Percentiles rank a stretch among this genome's conserved stretches.
Conservation (phyloP, 2,797 vertebrate genomes). For the Hephaestus fuliginosus region DNA sequence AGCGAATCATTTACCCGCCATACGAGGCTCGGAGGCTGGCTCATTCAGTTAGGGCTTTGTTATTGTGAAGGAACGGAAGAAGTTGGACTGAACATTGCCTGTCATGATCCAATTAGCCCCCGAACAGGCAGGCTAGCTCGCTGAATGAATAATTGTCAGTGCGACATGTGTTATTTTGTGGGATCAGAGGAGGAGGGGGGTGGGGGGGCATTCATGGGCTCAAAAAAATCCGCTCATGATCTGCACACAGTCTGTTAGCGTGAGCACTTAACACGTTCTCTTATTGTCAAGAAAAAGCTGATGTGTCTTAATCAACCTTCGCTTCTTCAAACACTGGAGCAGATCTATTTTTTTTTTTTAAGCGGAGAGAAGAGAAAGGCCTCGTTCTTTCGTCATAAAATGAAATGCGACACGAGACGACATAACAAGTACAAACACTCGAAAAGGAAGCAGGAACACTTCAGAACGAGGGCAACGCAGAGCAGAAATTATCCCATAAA, state of each 20-base stretch:
- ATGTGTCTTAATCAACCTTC: neutral
- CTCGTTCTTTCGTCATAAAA: neutral
- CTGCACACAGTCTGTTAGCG: neutral
- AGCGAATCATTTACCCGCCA: constrained; percentile 85
- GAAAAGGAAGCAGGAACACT: neutral
- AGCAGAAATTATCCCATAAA: neutral
- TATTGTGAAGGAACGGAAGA: constrained; percentile 90
- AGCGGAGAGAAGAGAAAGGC: neutral
- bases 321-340: neutral
- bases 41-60: constrained; percentile 88
- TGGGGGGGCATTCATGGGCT: neutral
- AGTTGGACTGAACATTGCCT: constrained; percentile 84
- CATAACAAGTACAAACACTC: neutral
- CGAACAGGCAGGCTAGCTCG: constrained; percentile 79
- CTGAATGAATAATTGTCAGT: constrained; percentile 78
- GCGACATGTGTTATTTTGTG: constrained; percentile 74
- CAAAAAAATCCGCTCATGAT: constrained; percentile 17
- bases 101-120: constrained; percentile 84
- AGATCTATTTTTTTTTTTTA: neutral
- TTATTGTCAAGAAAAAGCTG: neutral
- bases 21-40: constrained; percentile 78
- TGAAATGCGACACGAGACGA: neutral
- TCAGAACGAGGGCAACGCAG: neutral
- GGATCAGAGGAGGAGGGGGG: constrained; percentile 49
- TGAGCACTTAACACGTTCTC: constrained; percentile 2